These are phyloP conservation scores for Trichonephila clavata DNA, from an alignment of 1,140 invertebrate genomes.

Conservation along the genomic window DNA sequence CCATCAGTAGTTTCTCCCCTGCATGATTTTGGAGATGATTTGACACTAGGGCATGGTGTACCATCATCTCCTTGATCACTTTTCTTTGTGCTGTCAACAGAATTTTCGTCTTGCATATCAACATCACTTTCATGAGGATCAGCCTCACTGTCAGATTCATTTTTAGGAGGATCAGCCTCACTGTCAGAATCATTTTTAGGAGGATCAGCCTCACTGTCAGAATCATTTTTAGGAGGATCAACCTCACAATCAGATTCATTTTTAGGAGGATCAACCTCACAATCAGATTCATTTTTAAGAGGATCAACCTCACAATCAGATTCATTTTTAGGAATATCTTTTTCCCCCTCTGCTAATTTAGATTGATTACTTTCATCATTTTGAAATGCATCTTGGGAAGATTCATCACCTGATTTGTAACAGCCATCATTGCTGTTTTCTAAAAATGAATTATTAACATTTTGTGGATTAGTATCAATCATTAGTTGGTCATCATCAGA, in stretches of 20 bases:
- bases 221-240: neutral
- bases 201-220: neutral
- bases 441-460: slow-evolving; percentile 7
- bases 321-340: slow-evolving; percentile 44
- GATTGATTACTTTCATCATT: slow-evolving; percentile 55
- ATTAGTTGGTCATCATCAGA: slow-evolving; percentile 46
- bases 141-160: slow-evolving; percentile 60
- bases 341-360: neutral
- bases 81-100: slow-evolving; percentile 31
- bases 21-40: slow-evolving; percentile 50
- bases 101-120: slow-evolving; percentile 52
- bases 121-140: slow-evolving; percentile 44
- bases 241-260: slow-evolving; percentile 61
- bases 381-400: slow-evolving; percentile 9
- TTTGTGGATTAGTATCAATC: slow-evolving; percentile 39
- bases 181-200: slow-evolving; percentile 62
- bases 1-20: slow-evolving; percentile 77
- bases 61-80: slow-evolving; percentile 13
- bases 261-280: slow-evolving; percentile 19
- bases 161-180: slow-evolving; percentile 28
- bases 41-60: slow-evolving; percentile 30
- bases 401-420: slow-evolving; percentile 16
- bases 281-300: slow-evolving; percentile 46
- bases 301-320: slow-evolving; percentile 43
- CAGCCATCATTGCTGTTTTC: slow-evolving; percentile 36